Conservation (phyloP, 2,888 invertebrate genomes). For the Ephialtes manifestator region DNA sequence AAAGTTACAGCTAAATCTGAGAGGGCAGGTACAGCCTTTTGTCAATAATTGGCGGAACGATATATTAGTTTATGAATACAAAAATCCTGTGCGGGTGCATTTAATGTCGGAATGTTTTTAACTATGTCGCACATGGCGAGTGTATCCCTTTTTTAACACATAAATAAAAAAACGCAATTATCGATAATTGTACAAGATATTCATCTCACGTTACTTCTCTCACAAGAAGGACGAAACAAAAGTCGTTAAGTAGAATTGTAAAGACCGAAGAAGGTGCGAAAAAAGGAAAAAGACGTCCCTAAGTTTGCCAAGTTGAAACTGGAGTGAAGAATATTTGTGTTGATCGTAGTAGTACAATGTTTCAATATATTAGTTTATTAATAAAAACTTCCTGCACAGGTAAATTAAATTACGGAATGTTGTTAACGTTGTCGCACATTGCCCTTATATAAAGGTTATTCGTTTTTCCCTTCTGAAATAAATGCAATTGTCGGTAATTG, state of each 20-base stretch:
- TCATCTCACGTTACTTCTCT: constrained; percentile 26
- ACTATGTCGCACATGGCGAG: too few species aligned
- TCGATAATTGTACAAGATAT: constrained; percentile 61
- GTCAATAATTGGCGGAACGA: too few species aligned
- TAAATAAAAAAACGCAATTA: constrained; percentile 72
- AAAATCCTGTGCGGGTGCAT: too few species aligned
- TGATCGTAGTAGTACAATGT: neutral
- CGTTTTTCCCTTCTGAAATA: neutral
- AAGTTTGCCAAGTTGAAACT: neutral
- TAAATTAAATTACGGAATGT: too few species aligned
- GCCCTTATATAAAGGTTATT: too few species aligned
- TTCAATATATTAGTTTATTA: neutral
- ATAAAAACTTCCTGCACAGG: too few species aligned
- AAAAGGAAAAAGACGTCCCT: neutral
- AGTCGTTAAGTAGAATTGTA: neutral
- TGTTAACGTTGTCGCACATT: too few species aligned
- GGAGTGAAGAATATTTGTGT: neutral
- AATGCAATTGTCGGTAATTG: constrained; percentile 62
- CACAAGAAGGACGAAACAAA: neutral
- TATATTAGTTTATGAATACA: too few species aligned
- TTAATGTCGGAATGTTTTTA: too few species aligned
- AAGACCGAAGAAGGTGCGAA: neutral
- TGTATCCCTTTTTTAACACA: too few species aligned
- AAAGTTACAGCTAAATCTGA: too few species aligned
- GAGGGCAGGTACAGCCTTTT: too few species aligned